A percentile compares a stretch with the other conserved stretches of the same genome.
These are phyloP conservation scores for Leucosticte australis DNA, from an alignment of 2,113 vertebrate species.

Conservation along the genomic window DNA sequence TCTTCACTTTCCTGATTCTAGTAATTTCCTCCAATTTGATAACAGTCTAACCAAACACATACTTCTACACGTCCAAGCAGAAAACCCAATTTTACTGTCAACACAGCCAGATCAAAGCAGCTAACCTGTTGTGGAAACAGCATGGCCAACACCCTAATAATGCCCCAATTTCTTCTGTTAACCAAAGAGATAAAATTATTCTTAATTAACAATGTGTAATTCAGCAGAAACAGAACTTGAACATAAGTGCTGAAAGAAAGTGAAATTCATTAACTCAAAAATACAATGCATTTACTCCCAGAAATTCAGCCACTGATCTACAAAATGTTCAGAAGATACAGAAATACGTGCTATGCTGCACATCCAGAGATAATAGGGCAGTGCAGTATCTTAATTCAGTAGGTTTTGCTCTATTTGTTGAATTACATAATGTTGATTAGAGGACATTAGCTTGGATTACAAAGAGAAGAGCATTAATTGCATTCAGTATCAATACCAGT, in stretches of 20 bases:
- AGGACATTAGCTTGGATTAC: neutral
- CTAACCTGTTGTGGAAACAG: conserved; percentile 2
- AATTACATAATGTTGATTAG: neutral
- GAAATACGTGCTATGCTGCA: neutral
- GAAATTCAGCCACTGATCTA: neutral
- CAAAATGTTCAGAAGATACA: neutral
- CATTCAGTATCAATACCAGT: neutral
- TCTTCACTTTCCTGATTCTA: neutral
- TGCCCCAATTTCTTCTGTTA: conserved; percentile 3
- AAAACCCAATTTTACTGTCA: conserved; percentile 35
- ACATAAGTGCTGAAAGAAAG: neutral
- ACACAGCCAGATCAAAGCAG: conserved; percentile 12
- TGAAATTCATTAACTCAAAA: neutral
- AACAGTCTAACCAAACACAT: neutral
- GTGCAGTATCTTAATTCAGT: neutral
- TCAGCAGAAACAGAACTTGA: neutral
- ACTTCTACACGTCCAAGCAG: conserved; percentile 4
- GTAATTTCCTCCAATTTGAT: neutral
- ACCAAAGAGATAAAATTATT: neutral
- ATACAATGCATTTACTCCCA: neutral
- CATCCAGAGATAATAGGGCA: neutral
- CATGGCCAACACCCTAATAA: conserved; percentile 15
- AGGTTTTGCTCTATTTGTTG: neutral
- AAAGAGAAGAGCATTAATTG: neutral
- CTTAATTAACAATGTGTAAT: neutral